phyloP scores from a whole-genome alignment of 2,113 vertebrate genomes.

The Beaufortia kweichowensis region DNA sequence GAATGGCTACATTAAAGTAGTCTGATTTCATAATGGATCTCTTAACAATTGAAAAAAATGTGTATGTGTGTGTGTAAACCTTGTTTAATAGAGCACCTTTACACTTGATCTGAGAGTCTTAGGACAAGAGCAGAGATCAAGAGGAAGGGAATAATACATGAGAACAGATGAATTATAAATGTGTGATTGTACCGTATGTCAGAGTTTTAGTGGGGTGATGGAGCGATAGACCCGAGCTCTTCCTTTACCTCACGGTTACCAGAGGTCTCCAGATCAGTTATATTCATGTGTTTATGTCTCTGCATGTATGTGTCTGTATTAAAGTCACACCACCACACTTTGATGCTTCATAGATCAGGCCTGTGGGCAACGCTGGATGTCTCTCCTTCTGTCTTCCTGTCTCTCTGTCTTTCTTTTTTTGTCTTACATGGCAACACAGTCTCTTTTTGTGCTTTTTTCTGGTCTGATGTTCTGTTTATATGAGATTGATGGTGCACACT shows the following conservation, averaged over 20 bases:
- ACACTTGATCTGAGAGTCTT: too few relatives aligned
- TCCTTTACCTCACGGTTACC: not conserved
- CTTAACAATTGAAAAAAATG: too few relatives aligned
- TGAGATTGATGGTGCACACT: not conserved
- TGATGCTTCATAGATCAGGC: not conserved
- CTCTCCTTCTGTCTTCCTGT: not conserved
- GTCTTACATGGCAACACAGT: not conserved
- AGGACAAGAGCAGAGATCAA: not conserved
- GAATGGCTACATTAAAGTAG: too few relatives aligned
- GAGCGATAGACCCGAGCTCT: not conserved
- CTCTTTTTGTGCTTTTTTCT: not conserved
- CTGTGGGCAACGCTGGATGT: conserved; percentile 1
- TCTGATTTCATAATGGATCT: too few relatives aligned
- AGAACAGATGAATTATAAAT: conserved; percentile 25
- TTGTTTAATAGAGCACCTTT: too few relatives aligned
- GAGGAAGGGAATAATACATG: not conserved
- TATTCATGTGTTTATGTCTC: conserved; percentile 20
- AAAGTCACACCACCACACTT: not conserved
- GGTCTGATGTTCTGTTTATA: conserved; percentile 5
- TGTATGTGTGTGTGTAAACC: too few relatives aligned
- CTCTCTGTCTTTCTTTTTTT: not conserved
- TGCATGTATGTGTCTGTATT: not conserved
- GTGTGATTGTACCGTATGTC: not conserved
- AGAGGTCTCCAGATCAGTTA: not conserved
- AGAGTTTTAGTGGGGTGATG: conserved; percentile 25